Base-by-base conservation (phyloP, 2,113 vertebrate species). In the Raja brachyura region DNA sequence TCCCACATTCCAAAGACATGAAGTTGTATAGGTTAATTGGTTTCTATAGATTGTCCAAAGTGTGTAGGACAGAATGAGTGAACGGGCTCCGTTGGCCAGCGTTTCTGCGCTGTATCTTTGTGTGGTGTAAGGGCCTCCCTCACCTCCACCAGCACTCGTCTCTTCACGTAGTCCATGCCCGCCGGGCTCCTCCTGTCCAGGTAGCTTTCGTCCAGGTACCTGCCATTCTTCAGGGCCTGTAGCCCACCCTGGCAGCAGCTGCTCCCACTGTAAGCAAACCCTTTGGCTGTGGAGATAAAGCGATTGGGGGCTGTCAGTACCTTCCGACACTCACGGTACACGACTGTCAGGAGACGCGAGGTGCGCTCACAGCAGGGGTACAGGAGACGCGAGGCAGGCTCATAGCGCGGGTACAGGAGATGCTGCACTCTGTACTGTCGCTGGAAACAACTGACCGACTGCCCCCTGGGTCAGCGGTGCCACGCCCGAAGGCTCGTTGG, bases 81-180 rank as follows among this genome's bases (percentile, higher is more conserved):
- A 48, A 48, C 39, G 39, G 39, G 39, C 39, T 3, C 39, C 39
- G 39, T 48, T 0, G 39, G 39, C 39, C 39, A 48, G 39, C 39
- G 39, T 48, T 48, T 48, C 39, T 48, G 3, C 39, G 39, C 39
- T 13, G 3, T 7, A 28, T 4, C 3, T 25, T 25, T 61, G 25
- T 22, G 28, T 7, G 10, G 48, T 63, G 0, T 31, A 88, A 63
- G 59, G 83, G 14, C 5, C 5, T 90, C 93, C 86, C 95, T 95
- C 94, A 98, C 98, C 97, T 98, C 97, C 61, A 98, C 97, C 63
- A 96, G 77, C 93, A 98, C 96, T 39, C 96, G 97, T 93, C 96
- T 96, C 9, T 96, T 96, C 92, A 99, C 95, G 28, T 96, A 97
- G 95, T 98, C 97, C 22, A 96, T 93, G 31, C 96, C 97, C 0